A percentile compares a stretch with the other conserved stretches of the same genome.
Conservation (phyloP, 2,113 vertebrate species). For the Catharus bicknelli region DNA sequence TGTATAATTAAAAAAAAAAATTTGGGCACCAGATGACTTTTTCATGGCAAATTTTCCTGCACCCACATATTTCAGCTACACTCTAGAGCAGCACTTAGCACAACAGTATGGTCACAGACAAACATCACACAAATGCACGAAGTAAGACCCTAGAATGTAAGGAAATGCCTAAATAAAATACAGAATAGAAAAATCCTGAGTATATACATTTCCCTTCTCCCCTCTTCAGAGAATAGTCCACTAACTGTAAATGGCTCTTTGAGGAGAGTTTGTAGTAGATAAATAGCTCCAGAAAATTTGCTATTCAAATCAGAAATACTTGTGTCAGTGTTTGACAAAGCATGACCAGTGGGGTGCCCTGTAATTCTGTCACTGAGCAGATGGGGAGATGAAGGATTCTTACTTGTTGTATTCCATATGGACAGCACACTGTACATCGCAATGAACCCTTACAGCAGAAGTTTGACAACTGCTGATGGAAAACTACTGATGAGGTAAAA, state of each 20-base stretch:
- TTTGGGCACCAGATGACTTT: not conserved
- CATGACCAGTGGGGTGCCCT: conserved; percentile 3
- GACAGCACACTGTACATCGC: not conserved
- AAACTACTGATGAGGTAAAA: not conserved
- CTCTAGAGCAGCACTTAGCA: not conserved
- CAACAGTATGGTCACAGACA: not conserved
- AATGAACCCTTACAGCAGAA: not conserved
- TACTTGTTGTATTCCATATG: not conserved
- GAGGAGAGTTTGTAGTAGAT: not conserved
- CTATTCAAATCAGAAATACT: not conserved
- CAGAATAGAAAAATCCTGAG: not conserved
- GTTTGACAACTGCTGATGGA: conserved; percentile 14
- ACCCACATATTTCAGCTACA: not conserved
- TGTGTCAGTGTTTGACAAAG: conserved; percentile 18
- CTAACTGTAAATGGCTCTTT: not conserved
- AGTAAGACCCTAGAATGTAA: not conserved
- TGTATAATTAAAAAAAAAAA: not conserved
- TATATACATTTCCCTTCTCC: not conserved
- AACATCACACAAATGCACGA: not conserved
- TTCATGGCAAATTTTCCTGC: not conserved
- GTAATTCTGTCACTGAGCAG: conserved; percentile 36
- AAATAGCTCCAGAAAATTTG: not conserved
- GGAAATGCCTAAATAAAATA: not conserved
- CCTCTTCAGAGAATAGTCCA: not conserved
- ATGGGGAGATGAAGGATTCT: conserved; percentile 31